Evolutionary conservation across 2,797 vertebrate species (phyloP).

Genomic region (Eulemur albifrons): DNA sequence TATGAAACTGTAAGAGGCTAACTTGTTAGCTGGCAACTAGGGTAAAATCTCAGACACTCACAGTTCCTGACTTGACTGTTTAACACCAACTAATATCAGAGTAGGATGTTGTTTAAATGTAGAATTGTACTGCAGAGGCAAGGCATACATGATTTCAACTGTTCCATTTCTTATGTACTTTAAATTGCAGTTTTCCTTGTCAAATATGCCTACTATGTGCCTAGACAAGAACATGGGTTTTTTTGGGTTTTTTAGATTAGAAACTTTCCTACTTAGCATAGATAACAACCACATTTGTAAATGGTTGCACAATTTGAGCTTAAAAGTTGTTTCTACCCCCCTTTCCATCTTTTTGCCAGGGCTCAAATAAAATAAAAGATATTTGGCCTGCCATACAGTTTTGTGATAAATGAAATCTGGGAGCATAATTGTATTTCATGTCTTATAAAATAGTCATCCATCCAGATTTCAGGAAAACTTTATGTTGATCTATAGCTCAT

Average conservation of each 20-base stretch:
- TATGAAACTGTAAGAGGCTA: background rate
- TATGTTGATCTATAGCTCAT: background rate
- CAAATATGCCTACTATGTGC: background rate
- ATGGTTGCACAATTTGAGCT: background rate
- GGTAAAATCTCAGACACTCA: background rate
- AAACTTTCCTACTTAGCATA: background rate
- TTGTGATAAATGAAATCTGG: background rate
- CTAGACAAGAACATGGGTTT: background rate
- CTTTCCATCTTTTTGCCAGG: background rate
- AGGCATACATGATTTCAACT: background rate
- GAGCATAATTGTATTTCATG: constrained; percentile 44
- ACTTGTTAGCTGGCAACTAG: background rate
- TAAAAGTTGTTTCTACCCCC: background rate
- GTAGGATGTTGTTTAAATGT: background rate
- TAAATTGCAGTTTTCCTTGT: background rate
- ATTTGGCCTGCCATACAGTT: background rate
- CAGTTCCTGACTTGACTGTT: background rate
- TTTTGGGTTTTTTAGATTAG: background rate
- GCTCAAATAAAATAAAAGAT: background rate
- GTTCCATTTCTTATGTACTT: background rate
- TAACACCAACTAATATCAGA: background rate
- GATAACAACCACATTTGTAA: background rate
- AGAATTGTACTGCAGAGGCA: background rate
- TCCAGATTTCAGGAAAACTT: constrained; percentile 31
- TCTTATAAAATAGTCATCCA: constrained; percentile 3